These are phyloP conservation scores for Atethmia centrago DNA, from an alignment of 2,888 invertebrate genomes.

Conservation along the genomic window DNA sequence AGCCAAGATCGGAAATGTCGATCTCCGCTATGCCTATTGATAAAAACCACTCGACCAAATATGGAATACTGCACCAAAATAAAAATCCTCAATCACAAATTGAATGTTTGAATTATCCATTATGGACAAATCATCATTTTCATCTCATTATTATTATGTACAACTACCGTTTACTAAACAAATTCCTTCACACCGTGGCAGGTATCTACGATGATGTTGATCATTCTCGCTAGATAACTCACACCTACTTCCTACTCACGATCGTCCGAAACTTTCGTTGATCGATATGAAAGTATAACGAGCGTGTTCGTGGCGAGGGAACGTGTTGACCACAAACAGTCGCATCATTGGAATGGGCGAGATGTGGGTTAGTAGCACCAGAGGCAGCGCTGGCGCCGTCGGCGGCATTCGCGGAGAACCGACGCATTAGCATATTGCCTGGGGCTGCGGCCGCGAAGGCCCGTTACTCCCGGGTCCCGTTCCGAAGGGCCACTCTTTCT, in stretches of 20 bases:
- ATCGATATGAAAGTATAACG: slow-evolving; percentile 89
- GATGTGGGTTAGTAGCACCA: slow-evolving; percentile 89
- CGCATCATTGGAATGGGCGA: slow-evolving; percentile 82
- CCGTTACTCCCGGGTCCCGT: slow-evolving; percentile 86
- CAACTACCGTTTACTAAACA: slow-evolving; percentile 56
- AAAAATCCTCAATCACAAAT: slow-evolving; percentile 32
- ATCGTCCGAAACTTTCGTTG: slow-evolving; percentile 84
- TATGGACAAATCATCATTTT: slow-evolving; percentile 42
- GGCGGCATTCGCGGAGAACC: slow-evolving; percentile 77
- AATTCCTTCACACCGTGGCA: slow-evolving; percentile 49
- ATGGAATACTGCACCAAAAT: slow-evolving; percentile 48
- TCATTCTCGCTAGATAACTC: slow-evolving; percentile 56
- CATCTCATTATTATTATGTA: slow-evolving; percentile 40
- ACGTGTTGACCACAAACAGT: slow-evolving; percentile 85
- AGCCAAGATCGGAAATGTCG: slow-evolving; percentile 66
- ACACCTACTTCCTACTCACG: slow-evolving; percentile 77
- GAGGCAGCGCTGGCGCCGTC: slow-evolving; percentile 74
- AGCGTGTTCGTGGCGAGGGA: slow-evolving; percentile 82
- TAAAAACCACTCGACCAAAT: slow-evolving; percentile 64
- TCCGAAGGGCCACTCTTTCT: slow-evolving; percentile 82
- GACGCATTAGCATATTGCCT: slow-evolving; percentile 86
- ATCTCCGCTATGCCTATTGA: slow-evolving; percentile 66
- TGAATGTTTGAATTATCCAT: slow-evolving; percentile 23
- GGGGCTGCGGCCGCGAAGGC: slow-evolving; percentile 74
- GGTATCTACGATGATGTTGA: slow-evolving; percentile 54